A percentile compares a stretch with the other conserved stretches of the same genome.
Conservation (phyloP, 1,140 invertebrate genomes). For the Conus betulinus region DNA sequence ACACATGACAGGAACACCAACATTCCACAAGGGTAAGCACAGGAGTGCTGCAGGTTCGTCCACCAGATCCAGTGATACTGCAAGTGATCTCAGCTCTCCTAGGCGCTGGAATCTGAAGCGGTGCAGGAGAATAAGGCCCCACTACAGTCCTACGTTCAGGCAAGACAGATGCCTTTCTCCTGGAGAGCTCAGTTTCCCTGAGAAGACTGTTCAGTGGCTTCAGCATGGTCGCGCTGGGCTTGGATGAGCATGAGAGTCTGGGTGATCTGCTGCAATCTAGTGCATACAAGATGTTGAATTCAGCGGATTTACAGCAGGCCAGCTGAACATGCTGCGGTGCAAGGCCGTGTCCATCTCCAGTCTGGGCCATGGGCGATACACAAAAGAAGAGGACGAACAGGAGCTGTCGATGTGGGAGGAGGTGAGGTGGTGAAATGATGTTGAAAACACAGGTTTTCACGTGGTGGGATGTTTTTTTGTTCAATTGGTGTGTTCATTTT, state of each 20-base stretch:
- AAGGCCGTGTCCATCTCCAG: slow-evolving; percentile 1
- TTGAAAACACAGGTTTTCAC: background rate
- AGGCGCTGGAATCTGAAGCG: background rate
- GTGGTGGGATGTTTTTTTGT: too few relatives aligned
- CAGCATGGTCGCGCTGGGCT: background rate
- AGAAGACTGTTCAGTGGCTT: slow-evolving; percentile 18
- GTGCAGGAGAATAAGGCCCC: background rate
- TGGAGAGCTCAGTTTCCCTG: background rate
- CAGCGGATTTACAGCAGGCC: background rate
- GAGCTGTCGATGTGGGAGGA: slow-evolving; percentile 4
- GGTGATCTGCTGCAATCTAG: background rate
- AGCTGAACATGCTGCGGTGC: background rate
- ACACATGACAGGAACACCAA: background rate
- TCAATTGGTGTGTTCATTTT: too few relatives aligned
- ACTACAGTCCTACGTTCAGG: background rate
- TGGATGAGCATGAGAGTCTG: slow-evolving; percentile 4
- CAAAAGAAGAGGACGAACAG: slow-evolving; percentile 11
- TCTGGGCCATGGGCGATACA: background rate
- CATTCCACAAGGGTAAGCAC: slow-evolving; percentile 11
- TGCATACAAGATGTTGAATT: background rate
- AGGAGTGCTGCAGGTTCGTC: background rate
- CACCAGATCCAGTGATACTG: background rate
- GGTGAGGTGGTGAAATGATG: background rate
- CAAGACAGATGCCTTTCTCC: background rate
- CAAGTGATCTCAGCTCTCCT: background rate